Evolutionary conservation across 2,113 vertebrate genomes (phyloP).

Genomic region (Onychorhynchus coronatus): DNA sequence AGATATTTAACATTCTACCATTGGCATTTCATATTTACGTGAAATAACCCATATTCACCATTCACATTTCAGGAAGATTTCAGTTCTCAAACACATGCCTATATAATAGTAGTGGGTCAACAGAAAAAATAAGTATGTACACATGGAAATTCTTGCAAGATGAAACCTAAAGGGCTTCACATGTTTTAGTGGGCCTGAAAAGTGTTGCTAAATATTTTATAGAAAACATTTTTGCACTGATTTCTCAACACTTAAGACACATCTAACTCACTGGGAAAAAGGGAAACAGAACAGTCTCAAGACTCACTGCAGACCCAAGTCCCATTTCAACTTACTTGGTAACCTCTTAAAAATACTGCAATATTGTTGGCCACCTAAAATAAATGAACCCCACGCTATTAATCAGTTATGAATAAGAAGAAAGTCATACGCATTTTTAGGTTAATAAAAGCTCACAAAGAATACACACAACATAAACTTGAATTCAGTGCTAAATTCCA

Average conservation of each 20-base stretch:
- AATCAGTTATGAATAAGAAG: neutral
- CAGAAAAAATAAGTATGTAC: neutral
- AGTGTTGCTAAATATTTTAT: constrained; percentile 3
- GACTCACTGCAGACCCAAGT: neutral
- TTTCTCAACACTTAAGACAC: neutral
- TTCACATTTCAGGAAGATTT: neutral
- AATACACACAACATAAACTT: neutral
- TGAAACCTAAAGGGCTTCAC: neutral
- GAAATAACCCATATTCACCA: neutral
- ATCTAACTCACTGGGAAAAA: neutral
- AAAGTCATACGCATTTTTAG: neutral
- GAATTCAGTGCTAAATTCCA: neutral
- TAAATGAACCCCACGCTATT: neutral
- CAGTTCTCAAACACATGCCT: neutral
- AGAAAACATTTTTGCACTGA: neutral
- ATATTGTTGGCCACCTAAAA: neutral
- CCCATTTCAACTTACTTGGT: neutral
- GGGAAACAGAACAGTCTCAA: neutral
- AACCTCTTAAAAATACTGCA: neutral
- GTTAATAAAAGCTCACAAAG: neutral
- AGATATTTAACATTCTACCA: neutral
- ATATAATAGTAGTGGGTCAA: fast-evolving
- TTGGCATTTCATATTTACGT: neutral
- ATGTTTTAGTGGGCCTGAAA: neutral
- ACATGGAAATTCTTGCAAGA: neutral